Base-by-base conservation (phyloP, 1,140 invertebrate species). In the Eciton burchellii region DNA sequence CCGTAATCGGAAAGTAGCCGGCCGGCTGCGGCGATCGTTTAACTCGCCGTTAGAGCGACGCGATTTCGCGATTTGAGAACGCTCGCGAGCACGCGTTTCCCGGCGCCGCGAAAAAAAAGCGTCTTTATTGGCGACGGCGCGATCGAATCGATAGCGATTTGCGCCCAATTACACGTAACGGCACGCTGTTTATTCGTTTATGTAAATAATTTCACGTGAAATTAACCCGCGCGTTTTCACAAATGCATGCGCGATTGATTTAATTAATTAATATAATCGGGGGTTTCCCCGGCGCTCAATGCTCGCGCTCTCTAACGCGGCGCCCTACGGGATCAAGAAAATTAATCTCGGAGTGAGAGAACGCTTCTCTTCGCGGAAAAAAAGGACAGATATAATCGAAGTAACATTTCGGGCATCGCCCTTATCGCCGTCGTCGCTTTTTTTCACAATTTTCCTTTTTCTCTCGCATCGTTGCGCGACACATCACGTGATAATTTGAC, bases 1-100 rank as follows among this genome's bases (percentile, higher is more conserved):
- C 24, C 74, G 12, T 57, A 79, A 79, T 79, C 52, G 73, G 16
- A 12, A 70, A 77, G 74, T 77, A 52, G 19, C 45, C 19, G 14
- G 43, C 14, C 35, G 72, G 3, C 72, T 14, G 9, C 26, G 14
- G 9, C 60, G n/a, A n/a, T n/a, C n/a, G n/a, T n/a, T n/a, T 21
- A 54, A 6, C 52, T n/a, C n/a, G 47, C 52, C 52, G n/a, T 21
- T 21, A 9, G n/a, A 54, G n/a, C 52, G 52, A 54, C 6, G 35
- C 35, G 35, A 35, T 35, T 35, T 35, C 35, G 35, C n/a, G 6
- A 35, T 35, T 35, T 35, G 6, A 35, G 35, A 35, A 6, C 2
- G 35, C 35, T 35, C 35, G 35, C 35, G 49, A 16, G 52, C 19
- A 11, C 35, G 49, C 14, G 16, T 21, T 49, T 49, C 14, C 29